Evolutionary conservation across 2,113 vertebrate genomes (phyloP).

Genomic region (Oncorhynchus kisutch): DNA sequence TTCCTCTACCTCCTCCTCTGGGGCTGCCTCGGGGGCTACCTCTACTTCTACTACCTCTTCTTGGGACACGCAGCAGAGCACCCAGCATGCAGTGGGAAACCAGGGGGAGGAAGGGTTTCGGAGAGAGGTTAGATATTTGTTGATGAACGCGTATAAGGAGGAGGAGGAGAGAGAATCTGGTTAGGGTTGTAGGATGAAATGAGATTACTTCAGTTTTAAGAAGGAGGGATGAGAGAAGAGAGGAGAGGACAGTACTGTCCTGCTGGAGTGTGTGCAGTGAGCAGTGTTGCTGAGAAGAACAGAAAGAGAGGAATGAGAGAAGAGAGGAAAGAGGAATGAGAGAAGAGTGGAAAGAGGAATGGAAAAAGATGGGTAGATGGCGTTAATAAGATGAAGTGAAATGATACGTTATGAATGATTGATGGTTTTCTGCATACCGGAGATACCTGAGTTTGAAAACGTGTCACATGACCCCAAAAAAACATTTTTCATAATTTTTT

Average conservation of each 20-base stretch:
- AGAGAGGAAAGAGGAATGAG: conserved; percentile 41
- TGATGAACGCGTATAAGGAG: conserved; percentile 63
- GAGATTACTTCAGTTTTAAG: conserved; percentile 55
- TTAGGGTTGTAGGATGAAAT: conserved; percentile 50
- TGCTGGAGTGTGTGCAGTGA: background rate
- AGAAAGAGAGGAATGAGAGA: conserved; percentile 37
- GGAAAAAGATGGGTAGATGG: conserved; percentile 20
- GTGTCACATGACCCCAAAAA: conserved; percentile 53
- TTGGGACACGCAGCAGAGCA: conserved; percentile 56
- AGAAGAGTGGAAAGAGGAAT: conserved; percentile 53
- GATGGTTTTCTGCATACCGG: conserved; percentile 23
- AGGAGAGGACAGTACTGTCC: background rate
- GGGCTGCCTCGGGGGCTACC: conserved; percentile 73
- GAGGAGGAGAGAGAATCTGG: conserved; percentile 28
- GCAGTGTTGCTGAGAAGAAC: background rate
- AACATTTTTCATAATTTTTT: conserved; percentile 35
- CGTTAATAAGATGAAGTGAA: conserved; percentile 24
- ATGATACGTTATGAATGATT: conserved; percentile 14
- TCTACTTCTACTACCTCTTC: conserved; percentile 79
- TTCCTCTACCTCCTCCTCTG: conserved; percentile 69
- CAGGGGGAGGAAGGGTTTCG: conserved; percentile 52
- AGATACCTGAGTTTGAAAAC: conserved; percentile 30
- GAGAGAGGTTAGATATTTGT: conserved; percentile 47
- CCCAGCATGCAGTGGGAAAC: conserved; percentile 71
- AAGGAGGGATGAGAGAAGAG: conserved; percentile 33